Evolutionary conservation across 1,140 invertebrate species (phyloP), one percentile per base, ranked within the genome.

Genomic region (Ericerus pela): DNA sequence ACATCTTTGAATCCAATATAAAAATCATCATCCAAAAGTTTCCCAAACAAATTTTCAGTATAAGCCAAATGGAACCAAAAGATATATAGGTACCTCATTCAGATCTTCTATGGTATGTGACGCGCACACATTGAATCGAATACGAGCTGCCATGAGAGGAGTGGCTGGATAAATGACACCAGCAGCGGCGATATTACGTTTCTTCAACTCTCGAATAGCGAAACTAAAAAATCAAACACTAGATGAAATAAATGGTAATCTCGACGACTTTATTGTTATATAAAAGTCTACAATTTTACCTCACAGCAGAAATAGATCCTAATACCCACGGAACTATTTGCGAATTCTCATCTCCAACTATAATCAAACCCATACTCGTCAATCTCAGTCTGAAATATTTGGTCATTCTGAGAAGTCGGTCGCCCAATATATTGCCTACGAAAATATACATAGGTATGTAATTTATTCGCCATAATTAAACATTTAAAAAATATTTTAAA

Each of bases 141-240:
- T 93, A 65, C 95, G 78, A 20, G 89, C 88, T 72, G 88, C 83
- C 75, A 91, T 87, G 53, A 99, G 78, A 37, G 91, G 88, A n/a
- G 94, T 97, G 27, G 96, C 96, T 53, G 96, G 96, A 73, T 95
- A 98, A 56, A 93, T 93, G 54, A 97, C 96, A 57, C 94, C 92
- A 2, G 98, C 95, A 14, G 83, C 82, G 16, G 93, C 95, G 56
- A 98, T 81, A 47, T 88, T 84, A 56, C 82, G 72, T 58, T 78
- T 79, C 53, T 84, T 80, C 64, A 96, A 74, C 58, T 81, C 81
- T 63, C 93, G 78, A 55, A 94, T 87, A 63, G 93, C 88, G 54
- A 78, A 78, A n/a, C 36, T 38, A 18, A 5, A 38, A 38, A 14
- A 38, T n/a, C n/a, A n/a, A n/a, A n/a, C n/a, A n/a, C n/a, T n/a